Percentiles rank a stretch among this genome's conserved stretches.
phyloP scores from a whole-genome alignment of 2,113 vertebrate species.

The Miniopterus natalensis region DNA sequence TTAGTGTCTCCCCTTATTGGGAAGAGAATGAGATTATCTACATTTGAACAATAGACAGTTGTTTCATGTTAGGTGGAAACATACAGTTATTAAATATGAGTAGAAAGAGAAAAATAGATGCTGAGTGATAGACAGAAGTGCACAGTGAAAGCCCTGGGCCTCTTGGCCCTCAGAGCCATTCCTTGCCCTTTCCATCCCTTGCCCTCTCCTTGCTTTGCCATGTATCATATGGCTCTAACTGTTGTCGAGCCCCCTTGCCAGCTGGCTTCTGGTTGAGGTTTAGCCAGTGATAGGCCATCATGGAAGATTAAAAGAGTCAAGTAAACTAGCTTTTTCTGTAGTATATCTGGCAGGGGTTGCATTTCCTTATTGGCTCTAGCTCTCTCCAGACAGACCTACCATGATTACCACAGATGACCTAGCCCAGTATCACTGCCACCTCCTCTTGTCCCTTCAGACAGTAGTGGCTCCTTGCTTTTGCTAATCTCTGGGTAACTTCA shows the following conservation, averaged over 20 bases:
- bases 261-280: background rate
- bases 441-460: background rate
- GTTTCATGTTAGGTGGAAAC: background rate
- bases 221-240: background rate
- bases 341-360: background rate
- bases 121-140: background rate
- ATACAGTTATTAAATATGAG: background rate
- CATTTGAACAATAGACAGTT: background rate
- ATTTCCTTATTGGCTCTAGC: background rate
- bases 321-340: background rate
- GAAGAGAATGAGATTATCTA: background rate
- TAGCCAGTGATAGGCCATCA: background rate
- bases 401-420: background rate
- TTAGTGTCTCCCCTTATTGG: background rate
- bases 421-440: background rate
- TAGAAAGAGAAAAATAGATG: background rate
- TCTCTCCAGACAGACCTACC: background rate
- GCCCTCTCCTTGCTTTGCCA: background rate
- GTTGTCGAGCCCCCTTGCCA: background rate
- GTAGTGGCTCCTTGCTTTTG: background rate
- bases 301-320: background rate
- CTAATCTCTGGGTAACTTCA: background rate
- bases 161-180: background rate
- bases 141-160: background rate
- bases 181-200: background rate